Base-by-base conservation (phyloP, 2,113 vertebrate species). In the Tapirus terrestris region DNA sequence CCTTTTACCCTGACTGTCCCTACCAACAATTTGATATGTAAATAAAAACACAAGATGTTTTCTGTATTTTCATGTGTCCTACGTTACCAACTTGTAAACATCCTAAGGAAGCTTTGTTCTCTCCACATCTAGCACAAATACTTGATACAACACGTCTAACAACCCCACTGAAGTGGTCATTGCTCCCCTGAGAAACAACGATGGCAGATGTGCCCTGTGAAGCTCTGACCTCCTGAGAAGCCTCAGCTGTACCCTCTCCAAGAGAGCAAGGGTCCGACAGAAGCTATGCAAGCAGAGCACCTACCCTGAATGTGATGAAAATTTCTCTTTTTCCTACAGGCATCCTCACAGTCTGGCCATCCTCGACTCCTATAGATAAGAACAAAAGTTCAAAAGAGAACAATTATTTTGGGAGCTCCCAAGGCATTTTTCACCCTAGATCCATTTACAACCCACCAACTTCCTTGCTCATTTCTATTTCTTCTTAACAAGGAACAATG, bases 321-420 rank as follows among this genome's bases (percentile, higher is more conserved):
- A 99, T 99, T 97, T 99, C 99, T 91, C 99, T 99, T 98, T 99
- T 99, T 65, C 99, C 99, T 80, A 99, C 99, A 6, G 99, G 99
- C 99, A 99, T 99, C 96, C 99, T 99, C 84, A 99, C 99, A 0
- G 99, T 99, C 98, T 99, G 99, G 56, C 99, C 99, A 6, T 99
- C 99, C 97, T 99, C 99, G 70, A 99, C 99, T 9, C 99, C 99
- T 99, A 93, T 13, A 79, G 91, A 45, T 4, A 60, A 61, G 51
- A 76, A 67, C 25, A 94, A 94, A 70, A 84, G 33, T 95, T 68
- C 61, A 70, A 36, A 90, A 93, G 33, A 85, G 6, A 68, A 81
- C 39, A 80, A 33, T 91, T 80, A 86, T 12, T 23, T n/a, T 12
- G 33, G 25, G 48, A 25, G 36, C 51, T 89, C 56, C 29, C 65